These are phyloP conservation scores for Alouatta palliata DNA, from an alignment of 2,113 vertebrate species.

Conservation along the genomic window DNA sequence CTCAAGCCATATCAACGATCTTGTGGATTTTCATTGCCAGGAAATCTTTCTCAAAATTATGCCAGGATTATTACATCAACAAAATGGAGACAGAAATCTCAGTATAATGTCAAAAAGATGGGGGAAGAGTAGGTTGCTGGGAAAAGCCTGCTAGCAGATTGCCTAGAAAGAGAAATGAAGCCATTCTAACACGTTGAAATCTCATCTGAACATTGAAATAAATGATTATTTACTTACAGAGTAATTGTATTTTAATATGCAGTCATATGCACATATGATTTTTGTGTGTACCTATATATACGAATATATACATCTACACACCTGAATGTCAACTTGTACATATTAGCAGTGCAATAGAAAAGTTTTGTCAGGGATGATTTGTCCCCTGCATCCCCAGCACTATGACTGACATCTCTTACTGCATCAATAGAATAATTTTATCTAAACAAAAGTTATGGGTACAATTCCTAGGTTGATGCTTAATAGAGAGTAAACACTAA, in stretches of 20 bases:
- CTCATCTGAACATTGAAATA: conserved; percentile 1
- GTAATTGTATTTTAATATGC: conserved; percentile 18
- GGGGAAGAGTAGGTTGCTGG: neutral
- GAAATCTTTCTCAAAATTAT: conserved; percentile 63
- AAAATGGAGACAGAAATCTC: conserved; percentile 26
- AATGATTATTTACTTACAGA: neutral
- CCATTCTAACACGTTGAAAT: conserved; percentile 24
- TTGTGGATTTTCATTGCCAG: conserved; percentile 57
- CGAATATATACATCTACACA: neutral
- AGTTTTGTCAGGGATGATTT: neutral
- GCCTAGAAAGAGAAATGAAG: conserved; percentile 51
- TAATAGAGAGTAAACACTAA: neutral
- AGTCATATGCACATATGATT: neutral
- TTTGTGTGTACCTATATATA: neutral
- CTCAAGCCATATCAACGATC: conserved; percentile 51
- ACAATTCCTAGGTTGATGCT: neutral
- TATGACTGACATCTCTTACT: neutral
- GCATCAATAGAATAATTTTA: neutral
- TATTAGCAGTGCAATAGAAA: neutral
- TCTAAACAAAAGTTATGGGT: neutral
- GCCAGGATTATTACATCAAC: conserved; percentile 61
- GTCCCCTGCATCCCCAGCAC: too few relatives aligned
- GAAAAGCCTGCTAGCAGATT: conserved; percentile 23
- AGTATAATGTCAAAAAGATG: conserved; percentile 49
- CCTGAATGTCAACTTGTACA: neutral